Base-by-base conservation (phyloP, 1,140 invertebrate genomes). In the Schlechtendalia chinensis region DNA sequence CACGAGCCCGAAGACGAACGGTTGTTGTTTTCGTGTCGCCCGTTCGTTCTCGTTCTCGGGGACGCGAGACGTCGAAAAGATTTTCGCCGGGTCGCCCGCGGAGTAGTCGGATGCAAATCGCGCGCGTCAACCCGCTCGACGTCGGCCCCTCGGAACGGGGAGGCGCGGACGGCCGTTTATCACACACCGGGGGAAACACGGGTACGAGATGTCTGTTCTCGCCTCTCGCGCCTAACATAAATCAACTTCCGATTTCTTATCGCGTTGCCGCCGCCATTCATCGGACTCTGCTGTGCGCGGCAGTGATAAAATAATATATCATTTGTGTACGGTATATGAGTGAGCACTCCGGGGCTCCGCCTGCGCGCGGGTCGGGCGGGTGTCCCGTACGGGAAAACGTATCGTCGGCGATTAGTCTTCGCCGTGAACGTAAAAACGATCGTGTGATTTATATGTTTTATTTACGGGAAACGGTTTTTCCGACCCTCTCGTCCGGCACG, bases 281-380 rank as follows among this genome's bases (percentile, higher is more conserved):
- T 79, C 19, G 53, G 72, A 69, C 67, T n/a, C 27, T 8, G n/a
- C n/a, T n/a, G n/a, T n/a, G 14, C 47, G 50, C 45, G 32, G n/a
- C 32, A 45, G 39, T 79, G 75, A 59, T 79, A 79, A 79, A 79
- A 79, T 79, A 79, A 79, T 79, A 79, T 61, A 79, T 79, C 56
- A 75, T 75, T 11, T 54, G 29, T n/a, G n/a, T n/a, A n/a, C 22
- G 3, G 19, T 58, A 24, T 58, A 47, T 75, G 27, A 61, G 32
- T 27, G 32, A 77, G 32, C 32, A 77, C 29, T 79, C 24, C 16
- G 14, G 10, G n/a, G 39, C 14, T 19, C 39, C 22, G 14, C 56
- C 39, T 61, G 19, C 39, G 17, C n/a, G 39, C n/a, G n/a, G n/a
- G n/a, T n/a, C n/a, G 39, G 58, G 45, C 39, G 59, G 74, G 74